Conservation (phyloP, 2,113 vertebrate species). For the Melanostigma gelatinosum region DNA sequence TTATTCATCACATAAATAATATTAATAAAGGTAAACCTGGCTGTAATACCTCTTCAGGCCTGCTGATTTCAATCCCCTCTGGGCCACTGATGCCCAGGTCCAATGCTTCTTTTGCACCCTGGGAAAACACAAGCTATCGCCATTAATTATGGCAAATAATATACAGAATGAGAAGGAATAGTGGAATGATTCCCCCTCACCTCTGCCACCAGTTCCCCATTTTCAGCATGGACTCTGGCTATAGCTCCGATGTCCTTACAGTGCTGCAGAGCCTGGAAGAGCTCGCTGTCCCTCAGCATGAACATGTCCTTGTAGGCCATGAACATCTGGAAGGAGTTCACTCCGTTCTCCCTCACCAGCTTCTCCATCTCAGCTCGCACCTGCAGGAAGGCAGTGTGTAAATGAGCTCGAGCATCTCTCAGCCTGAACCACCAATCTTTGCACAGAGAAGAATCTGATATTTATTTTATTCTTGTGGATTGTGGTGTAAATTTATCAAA, state of each 20-base stretch:
- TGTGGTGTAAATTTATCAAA: too few species aligned
- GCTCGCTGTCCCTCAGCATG: conserved; percentile 96
- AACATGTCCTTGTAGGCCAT: conserved; percentile 97
- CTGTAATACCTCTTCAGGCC: conserved; percentile 91
- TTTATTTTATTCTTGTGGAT: neutral
- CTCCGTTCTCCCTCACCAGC: conserved; percentile 93
- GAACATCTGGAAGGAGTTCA: conserved; percentile 99
- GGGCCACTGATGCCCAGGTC: conserved; percentile 96
- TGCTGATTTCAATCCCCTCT: conserved; percentile 96
- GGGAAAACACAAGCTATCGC: neutral
- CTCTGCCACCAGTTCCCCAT: conserved; percentile 96
- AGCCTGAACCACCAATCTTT: neutral
- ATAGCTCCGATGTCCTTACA: conserved; percentile 95
- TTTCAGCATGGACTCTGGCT: conserved; percentile 94
- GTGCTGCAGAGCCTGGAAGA: conserved; percentile 92
- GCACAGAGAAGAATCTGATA: neutral
- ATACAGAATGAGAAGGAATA: neutral
- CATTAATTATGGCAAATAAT: neutral
- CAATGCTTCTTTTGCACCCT: conserved; percentile 94
- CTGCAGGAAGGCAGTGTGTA: conserved; percentile 69
- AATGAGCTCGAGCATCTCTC: neutral
- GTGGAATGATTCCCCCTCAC: conserved; percentile 71
- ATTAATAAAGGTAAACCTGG: neutral
- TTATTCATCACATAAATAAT: neutral
- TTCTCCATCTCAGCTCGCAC: conserved; percentile 95